A percentile compares a stretch with the other conserved stretches of the same genome.
Evolutionary conservation across 2,797 vertebrate species (phyloP).

Genomic region (Enteromius fasciolatus): DNA sequence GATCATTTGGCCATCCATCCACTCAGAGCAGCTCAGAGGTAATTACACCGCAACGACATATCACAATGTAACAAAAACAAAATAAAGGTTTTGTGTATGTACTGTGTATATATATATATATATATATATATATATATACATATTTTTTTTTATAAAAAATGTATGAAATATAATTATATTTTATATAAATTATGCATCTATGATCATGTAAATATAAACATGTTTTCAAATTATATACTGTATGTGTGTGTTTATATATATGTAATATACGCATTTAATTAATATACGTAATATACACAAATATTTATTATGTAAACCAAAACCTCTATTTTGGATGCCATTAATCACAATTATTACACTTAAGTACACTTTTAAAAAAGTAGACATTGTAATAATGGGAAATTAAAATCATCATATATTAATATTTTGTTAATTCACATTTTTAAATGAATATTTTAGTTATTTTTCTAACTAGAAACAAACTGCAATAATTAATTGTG

Average conservation of each 20-base stretch:
- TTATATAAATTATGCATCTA: too few relatives aligned
- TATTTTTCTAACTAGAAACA: not conserved
- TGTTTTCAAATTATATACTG: too few relatives aligned
- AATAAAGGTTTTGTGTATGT: not conserved
- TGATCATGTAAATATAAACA: too few relatives aligned
- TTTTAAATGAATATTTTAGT: not conserved
- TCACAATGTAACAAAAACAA: too few relatives aligned
- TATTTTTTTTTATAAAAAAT: too few relatives aligned
- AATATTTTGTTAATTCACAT: not conserved
- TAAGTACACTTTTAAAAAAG: not conserved
- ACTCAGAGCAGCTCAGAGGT: constrained; percentile 75
- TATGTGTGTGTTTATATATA: too few relatives aligned
- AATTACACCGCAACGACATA: constrained; percentile 27
- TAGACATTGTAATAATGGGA: not conserved
- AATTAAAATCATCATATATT: not conserved
- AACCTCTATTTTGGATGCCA: too few relatives aligned
- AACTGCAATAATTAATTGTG: not conserved
- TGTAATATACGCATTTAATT: too few relatives aligned
- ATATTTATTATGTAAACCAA: too few relatives aligned
- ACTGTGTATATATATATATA: not conserved
- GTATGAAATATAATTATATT: too few relatives aligned
- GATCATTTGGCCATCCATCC: constrained; percentile 66
- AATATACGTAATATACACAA: too few relatives aligned
- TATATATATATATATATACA: not conserved
- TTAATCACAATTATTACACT: not conserved